Evolutionary conservation across 2,113 vertebrate genomes (phyloP).

Genomic region (Notarius lentiginosus): DNA sequence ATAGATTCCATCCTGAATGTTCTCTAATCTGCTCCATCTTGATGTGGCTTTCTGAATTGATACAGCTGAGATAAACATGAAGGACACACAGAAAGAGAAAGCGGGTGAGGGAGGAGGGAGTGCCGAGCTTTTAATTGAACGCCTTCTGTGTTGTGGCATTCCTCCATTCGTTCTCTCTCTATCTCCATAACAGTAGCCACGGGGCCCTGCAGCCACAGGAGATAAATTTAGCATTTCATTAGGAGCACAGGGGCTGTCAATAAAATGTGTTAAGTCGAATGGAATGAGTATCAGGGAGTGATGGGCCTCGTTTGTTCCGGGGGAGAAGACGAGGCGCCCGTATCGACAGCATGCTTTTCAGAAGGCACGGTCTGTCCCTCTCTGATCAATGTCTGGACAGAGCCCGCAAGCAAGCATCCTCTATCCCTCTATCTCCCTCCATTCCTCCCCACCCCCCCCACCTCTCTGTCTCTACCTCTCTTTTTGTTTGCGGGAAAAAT

Average conservation of each 20-base stretch:
- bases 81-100: constrained; percentile 41
- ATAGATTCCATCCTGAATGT: constrained; percentile 16
- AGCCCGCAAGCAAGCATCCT: constrained; percentile 56
- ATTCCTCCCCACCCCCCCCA: constrained; percentile 4
- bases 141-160: constrained; percentile 69
- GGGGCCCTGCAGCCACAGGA: constrained; percentile 72
- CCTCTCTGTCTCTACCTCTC: neutral
- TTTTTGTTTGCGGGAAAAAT: constrained; percentile 70
- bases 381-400: constrained; percentile 75
- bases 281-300: constrained; percentile 76
- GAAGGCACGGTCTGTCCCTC: constrained; percentile 67
- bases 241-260: constrained; percentile 79
- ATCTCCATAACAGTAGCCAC: constrained; percentile 74
- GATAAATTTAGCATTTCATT: constrained; percentile 85
- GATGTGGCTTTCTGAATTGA: constrained; percentile 41
- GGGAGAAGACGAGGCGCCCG: constrained; percentile 59
- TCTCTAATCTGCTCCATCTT: constrained; percentile 40
- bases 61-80: constrained; percentile 51
- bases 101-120: constrained; percentile 28
- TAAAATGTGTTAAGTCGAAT: constrained; percentile 83
- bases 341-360: constrained; percentile 77
- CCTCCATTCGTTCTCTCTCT: constrained; percentile 59
- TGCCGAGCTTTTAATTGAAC: constrained; percentile 70
- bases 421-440: constrained; percentile 43
- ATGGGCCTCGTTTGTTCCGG: constrained; percentile 75